Conservation (phyloP, 1,140 invertebrate genomes). For the Micrasema longulum region DNA sequence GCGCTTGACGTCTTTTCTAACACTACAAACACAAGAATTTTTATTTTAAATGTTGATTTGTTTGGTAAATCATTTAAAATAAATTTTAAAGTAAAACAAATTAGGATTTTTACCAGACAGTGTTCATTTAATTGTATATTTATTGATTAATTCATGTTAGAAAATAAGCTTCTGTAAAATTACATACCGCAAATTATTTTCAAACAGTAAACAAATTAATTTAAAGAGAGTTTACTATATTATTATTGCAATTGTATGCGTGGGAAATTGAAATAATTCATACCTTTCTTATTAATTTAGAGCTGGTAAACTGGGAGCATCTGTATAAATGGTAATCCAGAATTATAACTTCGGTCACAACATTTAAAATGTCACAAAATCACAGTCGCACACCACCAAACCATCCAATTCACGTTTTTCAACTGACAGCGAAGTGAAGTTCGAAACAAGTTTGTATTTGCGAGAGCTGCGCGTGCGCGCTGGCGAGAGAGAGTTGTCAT, state of each 20-base stretch:
- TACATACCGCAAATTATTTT: not conserved
- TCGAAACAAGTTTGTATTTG: not conserved
- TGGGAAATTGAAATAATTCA: not conserved
- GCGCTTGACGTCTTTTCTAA: too few species aligned
- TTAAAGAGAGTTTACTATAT: not conserved
- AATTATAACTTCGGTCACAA: constrained; percentile 42
- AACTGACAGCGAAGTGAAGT: constrained; percentile 34
- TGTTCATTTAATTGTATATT: not conserved
- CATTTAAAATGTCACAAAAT: constrained; percentile 35
- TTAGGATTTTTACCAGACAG: not conserved
- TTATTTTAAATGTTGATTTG: not conserved
- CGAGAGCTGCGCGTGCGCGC: constrained; percentile 13
- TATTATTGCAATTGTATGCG: too few species aligned
- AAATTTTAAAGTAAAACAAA: not conserved
- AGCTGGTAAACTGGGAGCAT: constrained; percentile 24
- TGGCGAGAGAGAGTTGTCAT: not conserved
- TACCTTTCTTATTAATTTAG: constrained; percentile 29
- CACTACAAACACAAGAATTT: too few species aligned
- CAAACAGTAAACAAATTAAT: not conserved
- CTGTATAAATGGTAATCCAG: constrained; percentile 44
- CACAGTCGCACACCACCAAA: constrained; percentile 3
- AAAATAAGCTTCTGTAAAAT: not conserved
- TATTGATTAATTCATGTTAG: not conserved
- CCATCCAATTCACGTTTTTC: constrained; percentile 17
- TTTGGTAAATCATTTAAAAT: constrained; percentile 7